Conservation (phyloP, 2,113 vertebrate genomes). For the Barbus barbus region DNA sequence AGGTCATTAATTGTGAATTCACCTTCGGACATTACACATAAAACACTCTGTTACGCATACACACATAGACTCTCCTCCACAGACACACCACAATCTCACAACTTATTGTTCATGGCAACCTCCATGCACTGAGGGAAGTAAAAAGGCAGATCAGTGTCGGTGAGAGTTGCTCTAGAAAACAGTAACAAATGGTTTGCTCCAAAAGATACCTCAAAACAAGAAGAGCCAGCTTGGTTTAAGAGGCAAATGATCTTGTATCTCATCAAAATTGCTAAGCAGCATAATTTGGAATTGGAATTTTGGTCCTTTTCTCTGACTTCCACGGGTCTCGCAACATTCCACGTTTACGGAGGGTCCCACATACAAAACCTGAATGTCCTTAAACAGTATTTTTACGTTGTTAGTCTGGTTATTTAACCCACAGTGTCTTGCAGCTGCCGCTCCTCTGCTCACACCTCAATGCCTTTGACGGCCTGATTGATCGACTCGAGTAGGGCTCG, state of each 20-base stretch:
- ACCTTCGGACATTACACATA: slow-evolving; percentile 50
- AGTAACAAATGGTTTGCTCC: slow-evolving; percentile 46
- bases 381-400: slow-evolving; percentile 52
- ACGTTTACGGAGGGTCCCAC: slow-evolving; percentile 32
- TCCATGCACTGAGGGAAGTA: slow-evolving; percentile 54
- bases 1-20: slow-evolving; percentile 44
- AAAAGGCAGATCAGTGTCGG: slow-evolving; percentile 52
- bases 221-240: slow-evolving; percentile 38
- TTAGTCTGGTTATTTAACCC: slow-evolving; percentile 52
- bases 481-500: slow-evolving; percentile 95
- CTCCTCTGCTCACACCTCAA: slow-evolving; percentile 84
- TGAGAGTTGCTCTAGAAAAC: slow-evolving; percentile 50
- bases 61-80: slow-evolving; percentile 39
- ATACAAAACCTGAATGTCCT: slow-evolving; percentile 62
- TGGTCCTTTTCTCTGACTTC: slow-evolving; percentile 52
- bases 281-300: slow-evolving; percentile 54
- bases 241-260: slow-evolving; percentile 45
- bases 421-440: slow-evolving; percentile 50
- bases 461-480: slow-evolving; percentile 96
- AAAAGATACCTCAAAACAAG: slow-evolving; percentile 45
- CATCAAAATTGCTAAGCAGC: slow-evolving; percentile 55
- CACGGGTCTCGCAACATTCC: slow-evolving; percentile 39
- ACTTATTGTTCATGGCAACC: slow-evolving; percentile 53
- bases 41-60: slow-evolving; percentile 46
- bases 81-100: slow-evolving; percentile 44